Evolutionary conservation across 1,140 invertebrate species (phyloP), one percentile per base, ranked within the genome.

Genomic region (Armadillidium nasatum): DNA sequence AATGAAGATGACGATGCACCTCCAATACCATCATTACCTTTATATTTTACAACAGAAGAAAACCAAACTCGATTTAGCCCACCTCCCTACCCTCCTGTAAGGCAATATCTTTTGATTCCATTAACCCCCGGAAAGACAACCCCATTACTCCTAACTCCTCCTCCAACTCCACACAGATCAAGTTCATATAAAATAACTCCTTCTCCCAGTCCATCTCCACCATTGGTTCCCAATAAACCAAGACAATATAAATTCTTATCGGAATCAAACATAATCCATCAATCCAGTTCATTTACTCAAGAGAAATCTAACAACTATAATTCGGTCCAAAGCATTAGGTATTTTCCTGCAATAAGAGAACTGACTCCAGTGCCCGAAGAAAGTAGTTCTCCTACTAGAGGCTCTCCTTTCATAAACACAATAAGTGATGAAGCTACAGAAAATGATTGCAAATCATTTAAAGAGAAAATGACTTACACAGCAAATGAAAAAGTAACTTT

Each of bases 351-450:
- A 23, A 68, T 76, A 73, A 75, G 44, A 54, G 75, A 80, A 68
- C 69, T 80, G 21, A 80, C 79, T 72, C 79, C 79, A 46, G 75
- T 80, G 44, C 79, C 79, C 23, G 79, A 80, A 72, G 79, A 80
- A 44, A 67, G 74, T 0, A 75, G 74, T 45, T 72, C 74, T 45
- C 68, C 76, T 10, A 46, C 71, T 3, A 33, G 33, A 33, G 54
- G 74, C 79, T n/a, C 76, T 71, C 54, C 67, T 66, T n/a, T 74
- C 79, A 54, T 76, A 76, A 11, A 72, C 76, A 68, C 73, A 67
- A 44, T 66, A 43, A 54, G 60, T 73, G 11, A 71, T 44, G 21
- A 22, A 46, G 0, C 6, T 22, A 44, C 21, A 50, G 45, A 50
- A 50, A 13, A 21, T 46, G 33, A 73, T 44, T 73, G 15, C 44